A percentile compares a stretch with the other conserved stretches of the same genome.
Conservation (phyloP, 2,797 vertebrate species). For the Lagocephalus sceleratus region DNA sequence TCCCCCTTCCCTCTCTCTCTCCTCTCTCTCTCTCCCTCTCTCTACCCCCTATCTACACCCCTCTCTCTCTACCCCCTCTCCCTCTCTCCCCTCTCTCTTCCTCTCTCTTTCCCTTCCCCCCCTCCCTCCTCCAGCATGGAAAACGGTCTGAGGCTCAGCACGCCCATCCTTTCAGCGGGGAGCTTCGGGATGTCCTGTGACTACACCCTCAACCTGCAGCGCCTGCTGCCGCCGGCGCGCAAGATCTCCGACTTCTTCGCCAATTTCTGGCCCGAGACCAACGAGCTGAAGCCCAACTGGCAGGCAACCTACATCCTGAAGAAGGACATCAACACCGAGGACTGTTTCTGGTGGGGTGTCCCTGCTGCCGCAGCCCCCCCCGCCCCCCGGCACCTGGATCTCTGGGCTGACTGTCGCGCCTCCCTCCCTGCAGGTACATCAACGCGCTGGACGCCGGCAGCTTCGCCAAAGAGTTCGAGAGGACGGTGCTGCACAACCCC, state of each 20-base stretch:
- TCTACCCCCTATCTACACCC: no score
- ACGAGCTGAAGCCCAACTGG: conserved; percentile 74
- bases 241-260: conserved; percentile 85
- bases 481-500: conserved; percentile 43
- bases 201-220: conserved; percentile 81
- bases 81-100: no score
- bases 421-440: conserved; percentile 81
- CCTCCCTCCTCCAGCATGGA: conserved; percentile 64
- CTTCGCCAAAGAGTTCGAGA: conserved; percentile 64
- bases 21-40: no score
- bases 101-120: no score
- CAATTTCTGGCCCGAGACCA: conserved; percentile 79
- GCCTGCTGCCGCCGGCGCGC: conserved; percentile 87
- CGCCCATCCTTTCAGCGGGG: conserved; percentile 89
- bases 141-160: conserved; percentile 67
- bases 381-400: no score
- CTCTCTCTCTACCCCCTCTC: no score
- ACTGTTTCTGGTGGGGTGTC: conserved; percentile 93
- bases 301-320: conserved; percentile 84
- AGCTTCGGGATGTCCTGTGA: conserved; percentile 91
- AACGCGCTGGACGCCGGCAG: conserved; percentile 80
- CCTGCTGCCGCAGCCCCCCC: no score
- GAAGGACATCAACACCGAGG: conserved; percentile 72
- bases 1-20: no score
- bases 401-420: no score